Percentiles rank a stretch among this genome's conserved stretches.
phyloP scores from a whole-genome alignment of 2,113 vertebrate genomes.

The Dendrocopos noguchii region DNA sequence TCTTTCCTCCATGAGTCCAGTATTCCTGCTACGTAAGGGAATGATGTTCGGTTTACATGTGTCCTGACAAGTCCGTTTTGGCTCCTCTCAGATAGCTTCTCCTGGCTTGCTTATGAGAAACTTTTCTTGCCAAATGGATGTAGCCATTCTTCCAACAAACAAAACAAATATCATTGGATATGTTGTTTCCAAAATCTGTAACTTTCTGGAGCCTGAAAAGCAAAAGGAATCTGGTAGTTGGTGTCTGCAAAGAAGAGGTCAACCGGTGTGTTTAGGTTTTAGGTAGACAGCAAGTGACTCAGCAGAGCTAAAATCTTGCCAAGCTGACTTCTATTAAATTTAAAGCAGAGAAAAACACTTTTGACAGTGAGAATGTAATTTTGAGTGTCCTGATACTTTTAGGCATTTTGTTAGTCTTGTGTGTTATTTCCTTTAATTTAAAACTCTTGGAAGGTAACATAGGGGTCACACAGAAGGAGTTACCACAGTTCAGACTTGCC shows the following conservation, averaged over 20 bases:
- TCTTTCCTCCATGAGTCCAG: not conserved
- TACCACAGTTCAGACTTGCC: not conserved
- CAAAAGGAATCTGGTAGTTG: not conserved
- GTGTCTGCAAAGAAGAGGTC: conserved; percentile 5
- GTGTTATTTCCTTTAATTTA: conserved; percentile 48
- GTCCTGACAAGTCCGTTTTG: not conserved
- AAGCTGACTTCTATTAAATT: not conserved
- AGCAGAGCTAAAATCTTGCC: conserved; percentile 38
- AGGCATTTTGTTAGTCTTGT: not conserved
- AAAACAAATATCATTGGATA: accelerated
- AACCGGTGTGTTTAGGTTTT: not conserved
- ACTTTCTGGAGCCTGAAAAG: not conserved
- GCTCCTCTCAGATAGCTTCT: not conserved
- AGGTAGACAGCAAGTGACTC: conserved; percentile 69
- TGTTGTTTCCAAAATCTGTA: not conserved
- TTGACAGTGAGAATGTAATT: not conserved
- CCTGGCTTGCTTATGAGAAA: not conserved
- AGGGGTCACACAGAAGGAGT: conserved; percentile 5
- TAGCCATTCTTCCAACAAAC: not conserved
- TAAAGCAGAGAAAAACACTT: not conserved
- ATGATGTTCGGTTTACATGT: not conserved
- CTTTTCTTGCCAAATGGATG: not conserved
- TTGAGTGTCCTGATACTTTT: not conserved
- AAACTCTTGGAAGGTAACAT: not conserved
- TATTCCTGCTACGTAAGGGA: not conserved